A percentile compares a stretch with the other conserved stretches of the same genome.
phyloP scores from a whole-genome alignment of 1,140 invertebrate genomes.

The Aethina tumida region DNA sequence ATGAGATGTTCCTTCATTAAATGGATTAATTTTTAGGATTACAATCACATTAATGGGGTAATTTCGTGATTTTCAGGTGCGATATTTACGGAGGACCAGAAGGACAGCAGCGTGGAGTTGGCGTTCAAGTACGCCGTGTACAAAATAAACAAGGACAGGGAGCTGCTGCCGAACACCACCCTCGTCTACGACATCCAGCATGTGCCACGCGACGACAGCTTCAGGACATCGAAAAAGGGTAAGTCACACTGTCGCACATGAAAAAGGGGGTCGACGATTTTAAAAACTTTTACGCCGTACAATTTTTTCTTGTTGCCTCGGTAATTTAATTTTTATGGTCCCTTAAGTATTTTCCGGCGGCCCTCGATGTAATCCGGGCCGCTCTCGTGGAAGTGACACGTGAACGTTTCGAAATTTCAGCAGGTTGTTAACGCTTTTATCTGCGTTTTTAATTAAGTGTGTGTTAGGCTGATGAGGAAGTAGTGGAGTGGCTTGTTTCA shows the following conservation, averaged over 20 bases:
- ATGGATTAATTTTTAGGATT: too few species aligned
- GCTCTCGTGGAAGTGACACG: not conserved
- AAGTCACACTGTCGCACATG: slow-evolving; percentile 17
- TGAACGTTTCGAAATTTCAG: not conserved
- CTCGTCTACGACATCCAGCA: slow-evolving; percentile 86
- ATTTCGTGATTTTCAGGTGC: slow-evolving; percentile 57
- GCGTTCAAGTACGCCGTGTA: slow-evolving; percentile 92
- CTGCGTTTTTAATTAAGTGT: too few species aligned
- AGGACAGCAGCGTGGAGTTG: slow-evolving; percentile 71
- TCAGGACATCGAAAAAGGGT: slow-evolving; percentile 88
- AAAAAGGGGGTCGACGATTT: not conserved
- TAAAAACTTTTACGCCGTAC: too few species aligned
- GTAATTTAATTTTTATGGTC: too few species aligned
- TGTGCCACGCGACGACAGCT: slow-evolving; percentile 76
- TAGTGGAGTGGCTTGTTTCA: too few species aligned
- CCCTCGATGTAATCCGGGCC: too few species aligned
- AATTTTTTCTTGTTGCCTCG: too few species aligned
- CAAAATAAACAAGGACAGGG: slow-evolving; percentile 78
- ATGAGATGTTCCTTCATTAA: too few species aligned
- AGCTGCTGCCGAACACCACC: slow-evolving; percentile 72
- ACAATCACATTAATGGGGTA: not conserved
- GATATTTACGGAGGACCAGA: slow-evolving; percentile 84
- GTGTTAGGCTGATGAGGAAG: too few species aligned
- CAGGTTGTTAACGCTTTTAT: too few species aligned
- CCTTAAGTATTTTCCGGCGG: too few species aligned